Evolutionary conservation across 2,797 vertebrate species (phyloP).

Genomic region (Cyprinella venusta): DNA sequence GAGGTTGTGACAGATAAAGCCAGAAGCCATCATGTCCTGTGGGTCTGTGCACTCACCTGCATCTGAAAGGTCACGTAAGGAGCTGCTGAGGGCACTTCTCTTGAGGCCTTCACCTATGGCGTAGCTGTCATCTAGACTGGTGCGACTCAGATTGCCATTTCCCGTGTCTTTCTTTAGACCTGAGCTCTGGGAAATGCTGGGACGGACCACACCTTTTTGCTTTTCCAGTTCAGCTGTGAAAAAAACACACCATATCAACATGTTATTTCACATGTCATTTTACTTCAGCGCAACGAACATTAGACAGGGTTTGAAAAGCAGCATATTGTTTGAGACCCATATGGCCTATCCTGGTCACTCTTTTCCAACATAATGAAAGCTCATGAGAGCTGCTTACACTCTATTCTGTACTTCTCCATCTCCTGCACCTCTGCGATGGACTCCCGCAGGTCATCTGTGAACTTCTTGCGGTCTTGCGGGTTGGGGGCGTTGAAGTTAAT

Average conservation of each 20-base stretch:
- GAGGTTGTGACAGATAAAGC: not conserved
- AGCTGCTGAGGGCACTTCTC: slow-evolving; percentile 95
- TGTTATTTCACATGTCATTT: not conserved
- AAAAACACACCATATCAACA: not conserved
- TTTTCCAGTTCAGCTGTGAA: slow-evolving; percentile 93
- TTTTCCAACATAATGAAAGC: not conserved
- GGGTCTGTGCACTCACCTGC: slow-evolving; percentile 81
- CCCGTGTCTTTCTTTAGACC: slow-evolving; percentile 91
- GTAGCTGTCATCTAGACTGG: slow-evolving; percentile 94
- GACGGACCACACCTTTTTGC: slow-evolving; percentile 92
- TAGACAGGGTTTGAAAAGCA: not conserved
- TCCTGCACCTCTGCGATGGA: slow-evolving; percentile 96
- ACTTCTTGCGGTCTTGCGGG: slow-evolving; percentile 97
- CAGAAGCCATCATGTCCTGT: not conserved
- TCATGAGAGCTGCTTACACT: slow-evolving; percentile 83
- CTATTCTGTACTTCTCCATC: slow-evolving; percentile 98
- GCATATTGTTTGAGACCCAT: not conserved
- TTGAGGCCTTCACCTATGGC: slow-evolving; percentile 91
- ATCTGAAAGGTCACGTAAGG: slow-evolving; percentile 93
- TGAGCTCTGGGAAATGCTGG: slow-evolving; percentile 90
- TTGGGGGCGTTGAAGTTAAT: slow-evolving; percentile 99
- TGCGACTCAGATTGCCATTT: slow-evolving; percentile 86
- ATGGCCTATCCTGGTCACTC: not conserved
- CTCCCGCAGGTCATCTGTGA: slow-evolving; percentile 93
- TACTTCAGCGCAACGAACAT: not conserved